A percentile compares a stretch with the other conserved stretches of the same genome.
phyloP scores from a whole-genome alignment of 23 tunicate species.

The Botrylloides violaceus region DNA sequence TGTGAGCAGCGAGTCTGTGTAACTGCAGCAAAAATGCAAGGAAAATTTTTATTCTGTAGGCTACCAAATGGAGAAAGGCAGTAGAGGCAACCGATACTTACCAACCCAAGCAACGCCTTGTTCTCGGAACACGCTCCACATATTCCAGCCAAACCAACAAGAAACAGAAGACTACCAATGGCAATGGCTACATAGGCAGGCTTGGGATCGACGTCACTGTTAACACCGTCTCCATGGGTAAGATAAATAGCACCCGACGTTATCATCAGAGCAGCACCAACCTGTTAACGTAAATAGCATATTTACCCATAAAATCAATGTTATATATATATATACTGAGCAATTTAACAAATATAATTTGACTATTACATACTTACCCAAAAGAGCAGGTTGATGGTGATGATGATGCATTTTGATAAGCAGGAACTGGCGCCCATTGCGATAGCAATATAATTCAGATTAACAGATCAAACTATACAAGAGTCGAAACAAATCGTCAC shows the following conservation, averaged over 20 bases:
- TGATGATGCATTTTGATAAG: constrained; percentile 33
- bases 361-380: constrained; percentile 46
- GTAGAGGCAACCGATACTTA: too few relatives aligned
- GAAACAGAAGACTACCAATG: constrained; percentile 2
- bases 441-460: too few relatives aligned
- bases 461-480: too few relatives aligned
- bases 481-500: too few relatives aligned
- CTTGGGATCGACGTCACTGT: neutral
- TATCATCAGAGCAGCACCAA: constrained; percentile 11
- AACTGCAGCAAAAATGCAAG: too few relatives aligned
- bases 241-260: constrained; percentile 6
- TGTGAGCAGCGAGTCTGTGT: too few relatives aligned
- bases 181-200: constrained; percentile 7
- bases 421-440: constrained; percentile 37
- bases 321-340: too few relatives aligned
- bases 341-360: too few relatives aligned
- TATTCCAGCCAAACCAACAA: constrained; percentile 14
- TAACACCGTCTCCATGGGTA: neutral
- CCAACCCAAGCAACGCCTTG: neutral
- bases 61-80: too few relatives aligned
- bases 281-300: too few relatives aligned
- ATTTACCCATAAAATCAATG: too few relatives aligned
- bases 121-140: constrained; percentile 14
- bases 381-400: constrained; percentile 35
- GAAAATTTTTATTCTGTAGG: too few relatives aligned